phyloP scores from a whole-genome alignment of 1,140 invertebrate genomes.

The Bombus ignitus region DNA sequence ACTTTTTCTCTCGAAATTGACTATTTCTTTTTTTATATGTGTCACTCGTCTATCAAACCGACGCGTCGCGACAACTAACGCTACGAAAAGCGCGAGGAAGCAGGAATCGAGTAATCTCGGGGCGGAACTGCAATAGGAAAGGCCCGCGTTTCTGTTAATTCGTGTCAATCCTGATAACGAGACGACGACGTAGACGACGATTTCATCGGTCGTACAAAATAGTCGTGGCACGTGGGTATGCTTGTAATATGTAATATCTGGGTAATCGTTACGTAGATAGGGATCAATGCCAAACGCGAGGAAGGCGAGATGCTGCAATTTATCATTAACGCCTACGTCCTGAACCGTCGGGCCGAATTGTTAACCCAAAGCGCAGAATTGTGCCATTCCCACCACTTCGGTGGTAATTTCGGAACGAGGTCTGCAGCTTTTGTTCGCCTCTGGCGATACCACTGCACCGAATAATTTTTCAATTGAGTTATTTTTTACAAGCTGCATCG shows the following conservation, averaged over 20 bases:
- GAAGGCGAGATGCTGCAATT: slow-evolving; percentile 68
- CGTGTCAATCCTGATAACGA: slow-evolving; percentile 54
- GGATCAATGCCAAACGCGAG: slow-evolving; percentile 75
- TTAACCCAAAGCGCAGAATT: slow-evolving; percentile 68
- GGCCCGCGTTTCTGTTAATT: slow-evolving; percentile 44
- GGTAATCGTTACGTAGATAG: slow-evolving; percentile 76
- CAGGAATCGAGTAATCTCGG: no score
- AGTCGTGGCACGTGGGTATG: slow-evolving; percentile 61
- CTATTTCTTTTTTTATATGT: no score
- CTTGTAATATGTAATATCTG: slow-evolving; percentile 64
- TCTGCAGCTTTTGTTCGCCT: slow-evolving; percentile 28
- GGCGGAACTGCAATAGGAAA: slow-evolving; percentile 26
- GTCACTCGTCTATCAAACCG: no score
- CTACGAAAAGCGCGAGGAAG: neutral
- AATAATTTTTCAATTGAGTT: neutral
- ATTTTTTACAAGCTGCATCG: neutral
- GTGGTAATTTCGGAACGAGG: slow-evolving; percentile 62
- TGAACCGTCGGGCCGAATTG: slow-evolving; percentile 56
- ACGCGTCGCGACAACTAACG: no score
- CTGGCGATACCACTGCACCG: neutral
- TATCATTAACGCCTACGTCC: slow-evolving; percentile 74
- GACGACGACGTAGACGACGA: slow-evolving; percentile 57
- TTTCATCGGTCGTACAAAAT: slow-evolving; percentile 10
- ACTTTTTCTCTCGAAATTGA: no score
- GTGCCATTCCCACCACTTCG: slow-evolving; percentile 62